Evolutionary conservation across 2,113 vertebrate species (phyloP), one percentile per base, ranked within the genome.

Genomic region (Rhegmatorhina hoffmannsi): DNA sequence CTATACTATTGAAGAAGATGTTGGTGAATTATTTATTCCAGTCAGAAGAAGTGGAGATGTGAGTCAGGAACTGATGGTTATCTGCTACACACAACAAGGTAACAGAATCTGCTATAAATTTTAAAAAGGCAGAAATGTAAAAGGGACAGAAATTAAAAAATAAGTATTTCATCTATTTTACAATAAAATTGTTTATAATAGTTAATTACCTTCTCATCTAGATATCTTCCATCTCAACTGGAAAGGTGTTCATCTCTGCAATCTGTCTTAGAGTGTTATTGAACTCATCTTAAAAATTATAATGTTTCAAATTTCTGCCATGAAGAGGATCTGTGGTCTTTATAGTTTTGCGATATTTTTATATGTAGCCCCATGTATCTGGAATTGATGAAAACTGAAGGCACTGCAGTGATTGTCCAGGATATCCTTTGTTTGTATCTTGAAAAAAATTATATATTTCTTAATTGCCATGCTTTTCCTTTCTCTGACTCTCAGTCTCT

Each of bases 11-110:
- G 98, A 99, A 97, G 99, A 99, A 97, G 98, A 99, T 55, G 59
- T 98, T 43, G 99, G 99, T 16, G 99, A 99, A 73, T 97, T 99
- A 64, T 97, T 99, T 95, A 98, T 99, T 93, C 99, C 99, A 3
- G 97, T 99, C 78, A 98, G 97, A 96, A 98, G 99, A 96, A 98
- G 98, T 38, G 99, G 99, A 92, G 99, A 99, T 43, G 96, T 98
- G 88, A 99, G 98, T 88, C 98, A 98, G 97, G 99, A 99, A 86
- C 95, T 99, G 85, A 99, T 99, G 99, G 99, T 99, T 95, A 95
- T 99, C 96, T 99, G 99, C 96, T 98, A 97, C 92, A 99, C 99
- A 2, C 98, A 98, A 55, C 99, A 99, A 98, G 99, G 99, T 99
- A 98, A 56, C 46, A 72, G 7, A 14, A 75, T 49, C 58, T 84